Conservation (phyloP, 2,113 vertebrate species). For the Emydocephalus ijimae region DNA sequence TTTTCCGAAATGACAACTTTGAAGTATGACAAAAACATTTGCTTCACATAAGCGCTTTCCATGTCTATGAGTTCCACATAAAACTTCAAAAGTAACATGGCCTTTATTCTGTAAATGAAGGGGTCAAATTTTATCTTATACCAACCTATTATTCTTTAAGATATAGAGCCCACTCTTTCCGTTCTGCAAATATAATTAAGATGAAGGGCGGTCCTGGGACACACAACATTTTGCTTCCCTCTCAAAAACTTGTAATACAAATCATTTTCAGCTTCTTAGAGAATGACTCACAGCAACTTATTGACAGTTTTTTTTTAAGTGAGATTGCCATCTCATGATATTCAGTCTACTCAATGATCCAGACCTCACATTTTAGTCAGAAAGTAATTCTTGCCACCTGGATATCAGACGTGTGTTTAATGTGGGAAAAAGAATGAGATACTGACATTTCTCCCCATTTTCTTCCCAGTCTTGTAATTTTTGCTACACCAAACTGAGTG, state of each 20-base stretch:
- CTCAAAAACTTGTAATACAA: background rate
- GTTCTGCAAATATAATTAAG: background rate
- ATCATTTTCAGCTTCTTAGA: background rate
- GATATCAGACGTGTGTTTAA: background rate
- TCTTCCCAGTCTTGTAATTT: background rate
- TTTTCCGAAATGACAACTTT: background rate
- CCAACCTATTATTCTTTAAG: background rate
- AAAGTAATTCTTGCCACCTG: background rate
- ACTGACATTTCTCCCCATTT: background rate
- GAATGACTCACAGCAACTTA: constrained; percentile 23
- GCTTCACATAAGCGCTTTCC: background rate
- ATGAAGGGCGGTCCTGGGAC: background rate
- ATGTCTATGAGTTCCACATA: background rate
- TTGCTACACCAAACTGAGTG: background rate
- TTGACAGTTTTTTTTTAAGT: background rate
- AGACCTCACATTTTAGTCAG: background rate
- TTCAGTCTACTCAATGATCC: background rate
- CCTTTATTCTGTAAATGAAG: background rate
- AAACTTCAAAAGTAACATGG: background rate
- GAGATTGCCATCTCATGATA: background rate
- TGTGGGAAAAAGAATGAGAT: background rate
- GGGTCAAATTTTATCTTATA: background rate
- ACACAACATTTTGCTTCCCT: background rate
- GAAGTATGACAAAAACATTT: background rate
- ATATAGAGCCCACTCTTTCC: background rate